Conservation (phyloP, 1,140 invertebrate species). For the Ooceraea biroi region DNA sequence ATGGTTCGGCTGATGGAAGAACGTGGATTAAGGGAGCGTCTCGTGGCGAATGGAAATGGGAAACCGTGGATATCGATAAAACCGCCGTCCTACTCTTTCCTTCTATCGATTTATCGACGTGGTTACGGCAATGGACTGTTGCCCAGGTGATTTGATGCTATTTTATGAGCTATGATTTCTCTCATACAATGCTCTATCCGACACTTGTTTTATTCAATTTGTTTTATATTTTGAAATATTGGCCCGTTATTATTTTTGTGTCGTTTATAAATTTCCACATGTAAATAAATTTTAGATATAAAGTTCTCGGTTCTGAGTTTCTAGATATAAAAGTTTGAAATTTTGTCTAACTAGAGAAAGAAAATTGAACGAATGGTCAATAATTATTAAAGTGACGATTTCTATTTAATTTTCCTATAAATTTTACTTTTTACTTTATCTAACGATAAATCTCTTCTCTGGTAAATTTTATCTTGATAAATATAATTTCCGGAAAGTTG, state of each 20-base stretch:
- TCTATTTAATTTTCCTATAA: no score
- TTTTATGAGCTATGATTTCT: conserved; percentile 44
- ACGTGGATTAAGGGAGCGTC: conserved; percentile 78
- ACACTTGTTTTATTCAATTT: conserved; percentile 59
- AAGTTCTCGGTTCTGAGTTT: no score
- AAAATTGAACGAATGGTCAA: no score
- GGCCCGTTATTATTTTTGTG: no score
- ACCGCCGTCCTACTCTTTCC: conserved; percentile 67
- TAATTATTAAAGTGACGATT: no score
- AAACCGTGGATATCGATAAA: conserved; percentile 80
- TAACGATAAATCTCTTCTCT: no score
- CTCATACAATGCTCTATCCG: conserved; percentile 20
- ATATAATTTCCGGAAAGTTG: not conserved
- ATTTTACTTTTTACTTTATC: no score
- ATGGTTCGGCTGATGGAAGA: conserved; percentile 75
- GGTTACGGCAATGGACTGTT: conserved; percentile 76
- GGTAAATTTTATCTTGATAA: no score
- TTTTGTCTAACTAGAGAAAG: no score
- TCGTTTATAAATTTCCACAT: not conserved
- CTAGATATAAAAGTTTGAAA: no score
- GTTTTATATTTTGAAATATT: conserved; percentile 27
- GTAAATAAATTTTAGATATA: not conserved
- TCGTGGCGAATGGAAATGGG: conserved; percentile 81
- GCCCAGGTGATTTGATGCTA: conserved; percentile 80
- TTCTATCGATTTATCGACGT: conserved; percentile 80